Percentiles rank a stretch among this genome's conserved stretches.
Evolutionary conservation across 2,888 invertebrate genomes (phyloP).

Genomic region (Slavum lentiscoides): DNA sequence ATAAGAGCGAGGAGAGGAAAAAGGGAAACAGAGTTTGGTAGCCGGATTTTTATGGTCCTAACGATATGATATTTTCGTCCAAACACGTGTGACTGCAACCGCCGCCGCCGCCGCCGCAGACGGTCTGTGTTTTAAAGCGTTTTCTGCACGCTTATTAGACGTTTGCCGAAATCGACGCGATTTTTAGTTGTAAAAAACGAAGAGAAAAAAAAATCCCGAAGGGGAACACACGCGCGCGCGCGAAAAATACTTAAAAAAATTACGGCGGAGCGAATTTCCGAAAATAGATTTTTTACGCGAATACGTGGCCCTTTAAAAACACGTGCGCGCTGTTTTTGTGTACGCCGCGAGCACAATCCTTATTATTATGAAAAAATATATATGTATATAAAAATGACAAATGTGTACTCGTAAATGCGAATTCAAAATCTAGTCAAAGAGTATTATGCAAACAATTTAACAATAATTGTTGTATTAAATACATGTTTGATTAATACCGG

Average conservation of each 20-base stretch:
- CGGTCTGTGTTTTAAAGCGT: background rate
- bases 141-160: constrained; percentile 3
- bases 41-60: constrained; percentile 25
- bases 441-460: too few species aligned
- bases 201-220: too few species aligned
- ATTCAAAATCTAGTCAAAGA: too few species aligned
- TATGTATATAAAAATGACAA: too few species aligned
- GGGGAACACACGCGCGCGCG: too few species aligned
- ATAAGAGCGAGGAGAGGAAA: background rate
- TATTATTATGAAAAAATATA: too few species aligned
- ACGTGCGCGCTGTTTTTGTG: background rate
- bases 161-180: constrained; percentile 32
- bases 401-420: too few species aligned
- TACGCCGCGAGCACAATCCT: too few species aligned
- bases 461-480: too few species aligned
- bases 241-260: background rate
- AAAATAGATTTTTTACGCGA: constrained; percentile 13
- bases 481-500: too few species aligned
- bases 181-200: background rate
- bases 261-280: background rate
- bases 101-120: background rate
- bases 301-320: background rate
- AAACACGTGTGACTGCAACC: constrained; percentile 11
- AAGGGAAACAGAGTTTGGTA: background rate
- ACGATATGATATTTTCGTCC: constrained; percentile 18